Percentiles rank a stretch among this genome's conserved stretches.
phyloP scores from a whole-genome alignment of 37 sponge, comb jelly and placozoan species.

The Agelas oroides region DNA sequence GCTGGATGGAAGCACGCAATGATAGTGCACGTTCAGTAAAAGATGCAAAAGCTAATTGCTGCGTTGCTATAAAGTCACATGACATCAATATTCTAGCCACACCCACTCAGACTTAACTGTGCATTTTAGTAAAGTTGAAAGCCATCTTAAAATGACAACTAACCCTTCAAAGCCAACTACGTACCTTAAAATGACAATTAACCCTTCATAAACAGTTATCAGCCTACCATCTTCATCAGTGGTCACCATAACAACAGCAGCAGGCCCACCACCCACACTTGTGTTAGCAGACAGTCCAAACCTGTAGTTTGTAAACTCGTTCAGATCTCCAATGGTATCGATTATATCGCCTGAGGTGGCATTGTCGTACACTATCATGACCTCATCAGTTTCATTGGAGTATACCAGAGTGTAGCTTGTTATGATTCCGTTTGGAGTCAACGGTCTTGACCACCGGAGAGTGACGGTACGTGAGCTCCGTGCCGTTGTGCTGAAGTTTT shows the following conservation, averaged over 20 bases:
- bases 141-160: no score
- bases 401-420: conserved; percentile 30
- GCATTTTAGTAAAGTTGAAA: no score
- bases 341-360: not conserved
- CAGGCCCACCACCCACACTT: conserved; percentile 44
- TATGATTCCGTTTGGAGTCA: conserved; percentile 57
- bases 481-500: not conserved
- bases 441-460: conserved; percentile 17
- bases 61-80: no score
- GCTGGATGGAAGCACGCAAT: no score
- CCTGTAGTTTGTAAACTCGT: conserved; percentile 58
- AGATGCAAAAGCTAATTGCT: no score
- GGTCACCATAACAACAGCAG: not conserved
- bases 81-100: no score
- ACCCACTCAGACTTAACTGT: no score
- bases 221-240: conserved; percentile 53
- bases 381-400: not conserved
- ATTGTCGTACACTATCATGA: not conserved
- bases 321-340: conserved; percentile 10
- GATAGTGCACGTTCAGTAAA: no score
- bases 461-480: not conserved
- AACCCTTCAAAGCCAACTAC: no score
- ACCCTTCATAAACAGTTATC: no score
- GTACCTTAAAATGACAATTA: no score
- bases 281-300: conserved; percentile 58